phyloP scores from a whole-genome alignment of 2,888 invertebrate genomes.

The Mesoligia furuncula region DNA sequence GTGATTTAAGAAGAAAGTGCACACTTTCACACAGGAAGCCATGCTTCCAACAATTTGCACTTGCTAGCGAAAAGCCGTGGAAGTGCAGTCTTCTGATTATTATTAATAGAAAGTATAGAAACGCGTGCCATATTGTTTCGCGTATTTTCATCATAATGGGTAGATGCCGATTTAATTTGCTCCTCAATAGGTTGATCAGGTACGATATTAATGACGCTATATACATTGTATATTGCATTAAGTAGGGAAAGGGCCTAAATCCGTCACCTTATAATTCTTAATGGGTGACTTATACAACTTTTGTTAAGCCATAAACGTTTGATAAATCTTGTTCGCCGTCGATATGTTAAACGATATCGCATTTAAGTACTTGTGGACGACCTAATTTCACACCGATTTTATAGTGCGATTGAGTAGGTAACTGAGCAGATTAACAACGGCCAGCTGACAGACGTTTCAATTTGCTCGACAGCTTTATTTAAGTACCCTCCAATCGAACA shows the following conservation, averaged over 20 bases:
- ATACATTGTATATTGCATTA: slow-evolving; percentile 45
- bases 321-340: slow-evolving; percentile 32
- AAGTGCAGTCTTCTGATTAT: slow-evolving; percentile 59
- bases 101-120: slow-evolving; percentile 72
- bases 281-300: slow-evolving; percentile 47
- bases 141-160: slow-evolving; percentile 51
- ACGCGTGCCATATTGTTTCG: slow-evolving; percentile 46
- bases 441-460: slow-evolving; percentile 36
- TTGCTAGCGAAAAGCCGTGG: slow-evolving; percentile 60
- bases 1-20: slow-evolving; percentile 69
- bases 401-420: slow-evolving; percentile 38
- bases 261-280: slow-evolving; percentile 34
- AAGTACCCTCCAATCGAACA: slow-evolving; percentile 28
- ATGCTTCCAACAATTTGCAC: slow-evolving; percentile 71
- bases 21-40: slow-evolving; percentile 76
- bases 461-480: slow-evolving; percentile 34
- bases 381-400: slow-evolving; percentile 51
- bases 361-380: slow-evolving; percentile 29
- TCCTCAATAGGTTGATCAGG: slow-evolving; percentile 38
- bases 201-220: slow-evolving; percentile 42
- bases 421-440: slow-evolving; percentile 31
- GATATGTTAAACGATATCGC: slow-evolving; percentile 41
- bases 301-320: slow-evolving; percentile 41
- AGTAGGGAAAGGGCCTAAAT: slow-evolving; percentile 46
- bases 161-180: slow-evolving; percentile 36